Base-by-base conservation (phyloP, 2,113 vertebrate genomes). In the Leucosticte australis region DNA sequence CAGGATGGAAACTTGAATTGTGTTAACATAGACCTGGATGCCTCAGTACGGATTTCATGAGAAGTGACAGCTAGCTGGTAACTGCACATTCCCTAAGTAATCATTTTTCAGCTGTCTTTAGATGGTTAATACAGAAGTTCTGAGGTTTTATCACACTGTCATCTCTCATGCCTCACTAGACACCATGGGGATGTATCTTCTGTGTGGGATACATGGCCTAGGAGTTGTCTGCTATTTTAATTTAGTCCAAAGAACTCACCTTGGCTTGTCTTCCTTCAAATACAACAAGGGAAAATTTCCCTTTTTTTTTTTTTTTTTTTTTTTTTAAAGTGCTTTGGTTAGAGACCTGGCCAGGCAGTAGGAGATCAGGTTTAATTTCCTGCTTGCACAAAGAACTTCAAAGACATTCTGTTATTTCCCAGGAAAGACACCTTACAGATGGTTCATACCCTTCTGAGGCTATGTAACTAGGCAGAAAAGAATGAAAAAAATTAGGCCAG, bases 351-450 rank as follows among this genome's bases (percentile, higher is more conserved):
- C 33, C 35, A 89, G 73, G 62, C 2, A 4, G 76, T 74, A 67
- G 60, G 37, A 81, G 60, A 71, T 87, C 21, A 81, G 21, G 17
- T 81, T 94, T 95, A 94, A 89, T 95, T 91, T 95, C 69, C 56
- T 75, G 4, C 30, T 81, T 89, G 64, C 50, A 75, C 80, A 63
- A 84, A 33, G 52, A 89, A 67, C 39, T 95, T 92, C 49, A 62
- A 91, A 74, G 33, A 70, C 23, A 50, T 91, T 81, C 59, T 84
- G 55, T 92, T 90, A 87, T 89, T 89, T 94, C 84, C 93, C 68
- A 74, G 71, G 89, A 74, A 96, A 95, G 83, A 86, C 28, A 47
- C 15, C 20, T 90, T 91, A 59, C 68, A 87, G 85, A 91, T 2
- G 15, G 42, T 78, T 92, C 55, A 77, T 41, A 23, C 30, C 52